These are phyloP conservation scores for Paramisgurnus dabryanus DNA, from an alignment of 2,113 vertebrate genomes.

Conservation along the genomic window DNA sequence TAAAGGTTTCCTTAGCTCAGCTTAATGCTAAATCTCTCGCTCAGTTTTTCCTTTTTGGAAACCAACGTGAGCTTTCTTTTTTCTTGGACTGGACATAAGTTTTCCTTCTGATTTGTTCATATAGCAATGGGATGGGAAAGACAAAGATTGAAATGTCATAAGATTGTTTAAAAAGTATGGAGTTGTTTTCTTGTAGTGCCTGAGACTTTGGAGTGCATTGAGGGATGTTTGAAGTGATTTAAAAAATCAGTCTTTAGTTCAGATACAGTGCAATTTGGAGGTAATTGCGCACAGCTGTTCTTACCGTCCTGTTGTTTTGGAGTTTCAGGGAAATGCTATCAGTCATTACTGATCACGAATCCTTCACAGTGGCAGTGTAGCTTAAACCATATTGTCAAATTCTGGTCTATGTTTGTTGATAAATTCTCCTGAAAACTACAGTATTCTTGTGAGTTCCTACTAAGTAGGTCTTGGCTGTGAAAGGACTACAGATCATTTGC, in stretches of 20 bases:
- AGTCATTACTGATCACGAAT: neutral
- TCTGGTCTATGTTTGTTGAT: neutral
- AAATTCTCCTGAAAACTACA: neutral
- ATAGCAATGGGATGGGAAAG: neutral
- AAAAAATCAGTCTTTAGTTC: slow-evolving; percentile 41
- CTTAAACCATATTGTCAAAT: neutral
- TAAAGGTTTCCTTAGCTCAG: slow-evolving; percentile 27
- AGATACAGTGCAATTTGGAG: slow-evolving; percentile 33
- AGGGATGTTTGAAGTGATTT: slow-evolving; percentile 43
- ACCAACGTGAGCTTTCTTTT: neutral
- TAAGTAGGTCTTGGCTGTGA: too few relatives aligned
- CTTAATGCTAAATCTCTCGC: slow-evolving; percentile 25
- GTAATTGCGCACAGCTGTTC: slow-evolving; percentile 58
- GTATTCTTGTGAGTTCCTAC: neutral
- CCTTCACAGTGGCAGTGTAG: neutral
- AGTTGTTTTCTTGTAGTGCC: slow-evolving; percentile 23
- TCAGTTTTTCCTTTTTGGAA: slow-evolving; percentile 44
- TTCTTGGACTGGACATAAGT: neutral
- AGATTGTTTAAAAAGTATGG: neutral
- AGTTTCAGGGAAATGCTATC: slow-evolving; percentile 2
- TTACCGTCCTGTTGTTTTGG: slow-evolving; percentile 29
- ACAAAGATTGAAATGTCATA: neutral
- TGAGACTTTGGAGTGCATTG: slow-evolving; percentile 6
- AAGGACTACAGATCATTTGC: too few relatives aligned
- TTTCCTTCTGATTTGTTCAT: neutral